Evolutionary conservation across 1,140 invertebrate genomes (phyloP).

Genomic region (Diuraphis noxia): DNA sequence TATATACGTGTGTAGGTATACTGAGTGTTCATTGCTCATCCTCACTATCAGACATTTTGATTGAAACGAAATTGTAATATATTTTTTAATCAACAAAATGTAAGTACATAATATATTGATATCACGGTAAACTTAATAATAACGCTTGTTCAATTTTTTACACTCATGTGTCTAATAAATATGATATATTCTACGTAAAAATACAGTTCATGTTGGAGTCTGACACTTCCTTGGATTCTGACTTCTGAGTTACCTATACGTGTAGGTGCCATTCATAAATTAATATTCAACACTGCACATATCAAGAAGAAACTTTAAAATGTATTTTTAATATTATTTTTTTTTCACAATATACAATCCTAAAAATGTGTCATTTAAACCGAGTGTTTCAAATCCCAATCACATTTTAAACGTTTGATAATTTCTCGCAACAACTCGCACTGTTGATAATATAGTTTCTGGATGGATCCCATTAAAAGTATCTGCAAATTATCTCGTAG

Average conservation of each 20-base stretch:
- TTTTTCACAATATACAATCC: too few species aligned
- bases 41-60: neutral
- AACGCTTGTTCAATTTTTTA: neutral
- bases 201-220: neutral
- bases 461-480: neutral
- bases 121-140: neutral
- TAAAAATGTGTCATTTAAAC: neutral
- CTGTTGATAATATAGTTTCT: neutral
- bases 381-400: neutral
- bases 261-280: neutral
- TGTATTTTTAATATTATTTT: neutral
- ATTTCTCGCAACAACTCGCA: neutral
- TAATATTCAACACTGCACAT: neutral
- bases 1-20: neutral
- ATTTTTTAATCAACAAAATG: constrained; percentile 3
- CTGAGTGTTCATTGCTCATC: too few species aligned
- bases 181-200: neutral
- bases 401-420: neutral
- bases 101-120: neutral
- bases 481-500: neutral
- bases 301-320: neutral
- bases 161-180: neutral
- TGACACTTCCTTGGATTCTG: neutral
- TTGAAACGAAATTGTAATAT: neutral
- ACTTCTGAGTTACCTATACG: neutral